phyloP scores from a whole-genome alignment of 2,888 invertebrate genomes.

The Cantharis flavilabris region DNA sequence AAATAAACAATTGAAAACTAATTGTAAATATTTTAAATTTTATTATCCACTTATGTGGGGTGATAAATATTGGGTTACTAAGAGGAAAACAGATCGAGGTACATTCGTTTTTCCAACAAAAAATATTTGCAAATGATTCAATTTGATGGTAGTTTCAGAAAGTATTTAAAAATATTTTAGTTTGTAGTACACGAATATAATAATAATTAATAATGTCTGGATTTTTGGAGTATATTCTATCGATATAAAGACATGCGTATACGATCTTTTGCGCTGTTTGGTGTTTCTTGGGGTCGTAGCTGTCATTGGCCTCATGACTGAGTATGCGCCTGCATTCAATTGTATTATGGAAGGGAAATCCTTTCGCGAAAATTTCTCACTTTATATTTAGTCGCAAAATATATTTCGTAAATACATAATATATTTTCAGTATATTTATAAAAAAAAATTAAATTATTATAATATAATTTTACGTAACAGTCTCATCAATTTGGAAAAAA shows the following conservation, averaged over 20 bases:
- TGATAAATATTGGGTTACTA: neutral
- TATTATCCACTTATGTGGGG: neutral
- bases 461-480: too few species aligned
- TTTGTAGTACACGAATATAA: neutral
- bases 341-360: constrained; percentile 32
- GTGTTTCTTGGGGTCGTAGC: constrained; percentile 32
- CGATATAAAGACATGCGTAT: constrained; percentile 30
- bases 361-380: constrained; percentile 15
- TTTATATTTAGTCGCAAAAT: neutral
- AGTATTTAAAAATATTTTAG: neutral
- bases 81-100: neutral
- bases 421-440: neutral
- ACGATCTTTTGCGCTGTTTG: constrained; percentile 24
- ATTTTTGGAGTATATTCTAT: constrained; percentile 13
- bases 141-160: neutral
- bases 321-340: constrained; percentile 36
- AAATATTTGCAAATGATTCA: neutral
- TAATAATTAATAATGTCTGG: constrained; percentile 26
- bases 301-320: constrained; percentile 41
- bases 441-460: too few species aligned
- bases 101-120: neutral
- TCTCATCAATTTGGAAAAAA: too few species aligned
- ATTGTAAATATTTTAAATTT: neutral
- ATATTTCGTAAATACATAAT: neutral
- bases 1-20: neutral